These are phyloP conservation scores for Grallaria varia DNA, from an alignment of 2,113 vertebrate species.

Conservation along the genomic window DNA sequence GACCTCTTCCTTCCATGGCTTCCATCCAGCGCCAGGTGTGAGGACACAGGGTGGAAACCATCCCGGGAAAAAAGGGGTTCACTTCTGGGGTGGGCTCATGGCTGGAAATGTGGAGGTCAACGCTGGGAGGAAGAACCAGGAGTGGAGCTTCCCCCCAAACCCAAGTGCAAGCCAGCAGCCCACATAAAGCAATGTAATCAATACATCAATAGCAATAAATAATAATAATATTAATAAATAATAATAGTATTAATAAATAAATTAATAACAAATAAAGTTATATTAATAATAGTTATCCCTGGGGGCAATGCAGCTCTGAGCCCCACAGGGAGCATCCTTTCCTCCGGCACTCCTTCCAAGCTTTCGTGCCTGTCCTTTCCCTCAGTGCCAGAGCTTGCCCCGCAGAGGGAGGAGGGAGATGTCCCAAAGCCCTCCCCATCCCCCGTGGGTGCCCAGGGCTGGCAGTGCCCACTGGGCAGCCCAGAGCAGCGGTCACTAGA, in stretches of 20 bases:
- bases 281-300: too few species aligned
- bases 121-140: neutral
- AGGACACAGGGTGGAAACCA: neutral
- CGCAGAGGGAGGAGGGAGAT: neutral
- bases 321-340: neutral
- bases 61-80: neutral
- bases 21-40: neutral
- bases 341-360: neutral
- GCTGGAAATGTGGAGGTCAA: rapidly evolving
- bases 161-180: neutral
- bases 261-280: too few species aligned
- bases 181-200: rapidly evolving
- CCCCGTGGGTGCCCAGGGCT: neutral
- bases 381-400: neutral
- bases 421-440: rapidly evolving
- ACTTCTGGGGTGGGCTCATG: neutral
- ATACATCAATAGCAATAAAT: too few species aligned
- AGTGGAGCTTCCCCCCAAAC: neutral
- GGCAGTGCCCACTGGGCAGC: neutral
- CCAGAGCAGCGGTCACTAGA: conserved; percentile 61
- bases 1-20: neutral
- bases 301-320: rapidly evolving
- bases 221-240: too few species aligned
- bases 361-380: neutral
- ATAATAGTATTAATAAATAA: too few species aligned